phyloP scores from a whole-genome alignment of 1,140 invertebrate species.

The Anadara kagoshimensis region DNA sequence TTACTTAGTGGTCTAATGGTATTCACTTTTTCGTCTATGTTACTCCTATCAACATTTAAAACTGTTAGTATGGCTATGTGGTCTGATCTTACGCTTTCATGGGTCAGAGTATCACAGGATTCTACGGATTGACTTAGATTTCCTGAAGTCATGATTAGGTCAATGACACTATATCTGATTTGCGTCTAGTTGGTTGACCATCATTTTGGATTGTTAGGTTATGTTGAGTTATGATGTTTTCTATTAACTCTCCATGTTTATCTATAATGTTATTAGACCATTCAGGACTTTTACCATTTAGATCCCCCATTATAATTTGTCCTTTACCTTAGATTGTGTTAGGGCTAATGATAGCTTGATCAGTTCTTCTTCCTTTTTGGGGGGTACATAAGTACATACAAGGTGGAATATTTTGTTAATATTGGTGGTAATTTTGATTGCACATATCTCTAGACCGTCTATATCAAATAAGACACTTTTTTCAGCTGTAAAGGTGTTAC shows the following conservation, averaged over 20 bases:
- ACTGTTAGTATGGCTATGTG: slow-evolving; percentile 1
- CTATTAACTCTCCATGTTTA: background rate
- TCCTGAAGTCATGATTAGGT: background rate
- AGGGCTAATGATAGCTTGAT: background rate
- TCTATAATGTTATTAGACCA: background rate
- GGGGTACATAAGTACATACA: background rate
- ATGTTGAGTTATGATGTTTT: no score
- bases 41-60: no score
- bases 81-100: slow-evolving; percentile 11
- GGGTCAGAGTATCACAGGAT: background rate
- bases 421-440: background rate
- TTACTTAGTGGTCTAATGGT: no score
- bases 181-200: no score
- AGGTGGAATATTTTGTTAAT: background rate
- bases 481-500: background rate
- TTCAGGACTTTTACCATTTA: slow-evolving; percentile 2
- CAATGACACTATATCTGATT: no score
- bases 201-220: no score
- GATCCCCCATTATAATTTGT: background rate
- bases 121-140: background rate
- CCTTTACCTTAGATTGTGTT: background rate
- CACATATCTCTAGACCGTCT: no score
- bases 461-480: background rate
- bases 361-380: background rate
- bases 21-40: no score